Conservation (phyloP, 2,888 invertebrate genomes). For the Erynnis tages region DNA sequence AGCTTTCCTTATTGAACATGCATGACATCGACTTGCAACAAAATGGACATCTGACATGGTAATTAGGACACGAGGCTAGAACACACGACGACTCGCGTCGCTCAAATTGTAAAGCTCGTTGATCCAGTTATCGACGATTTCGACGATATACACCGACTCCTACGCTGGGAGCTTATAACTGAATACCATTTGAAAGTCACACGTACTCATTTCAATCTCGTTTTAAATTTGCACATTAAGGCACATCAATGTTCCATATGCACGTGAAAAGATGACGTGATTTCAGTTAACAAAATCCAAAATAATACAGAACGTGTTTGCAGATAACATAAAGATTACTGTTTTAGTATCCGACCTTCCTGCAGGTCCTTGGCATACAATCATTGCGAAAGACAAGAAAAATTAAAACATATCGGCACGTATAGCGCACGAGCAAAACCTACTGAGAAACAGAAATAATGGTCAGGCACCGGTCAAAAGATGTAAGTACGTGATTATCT, state of each 20-base stretch:
- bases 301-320: conserved; percentile 52
- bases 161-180: neutral
- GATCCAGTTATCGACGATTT: no score
- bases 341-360: conserved; percentile 74
- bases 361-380: conserved; percentile 70
- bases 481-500: conserved; percentile 38
- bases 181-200: conserved; percentile 13
- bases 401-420: conserved; percentile 56
- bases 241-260: conserved; percentile 26
- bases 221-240: conserved; percentile 24
- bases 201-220: conserved; percentile 21
- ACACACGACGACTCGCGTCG: no score
- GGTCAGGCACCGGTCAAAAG: conserved; percentile 33
- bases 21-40: no score
- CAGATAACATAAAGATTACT: conserved; percentile 77
- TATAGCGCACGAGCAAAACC: no score
- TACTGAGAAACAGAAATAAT: no score
- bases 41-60: no score
- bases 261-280: conserved; percentile 46
- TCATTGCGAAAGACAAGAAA: conserved; percentile 61
- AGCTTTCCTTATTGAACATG: no score
- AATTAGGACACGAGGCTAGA: no score
- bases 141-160: neutral
- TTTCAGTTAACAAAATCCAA: conserved; percentile 49
- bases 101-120: no score